A percentile compares a stretch with the other conserved stretches of the same genome.
phyloP scores from a whole-genome alignment of 2,888 invertebrate species.

The Cosmopolites sordidus region DNA sequence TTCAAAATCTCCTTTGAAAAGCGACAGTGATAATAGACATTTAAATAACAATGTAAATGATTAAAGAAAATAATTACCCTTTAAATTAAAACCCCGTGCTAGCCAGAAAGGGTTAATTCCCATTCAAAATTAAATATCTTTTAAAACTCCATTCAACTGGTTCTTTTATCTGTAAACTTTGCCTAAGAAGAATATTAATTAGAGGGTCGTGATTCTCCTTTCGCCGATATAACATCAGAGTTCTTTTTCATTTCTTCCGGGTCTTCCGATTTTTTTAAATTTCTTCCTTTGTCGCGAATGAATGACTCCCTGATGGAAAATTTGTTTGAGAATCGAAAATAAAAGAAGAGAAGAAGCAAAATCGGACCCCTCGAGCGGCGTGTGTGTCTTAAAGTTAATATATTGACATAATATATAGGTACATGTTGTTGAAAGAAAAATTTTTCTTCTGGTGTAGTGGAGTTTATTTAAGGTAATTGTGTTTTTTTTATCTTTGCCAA shows the following conservation, averaged over 20 bases:
- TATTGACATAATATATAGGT: slow-evolving; percentile 12
- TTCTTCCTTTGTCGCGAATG: not conserved
- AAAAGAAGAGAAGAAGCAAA: not conserved
- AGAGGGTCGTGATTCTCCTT: not conserved
- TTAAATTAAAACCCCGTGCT: slow-evolving; percentile 11
- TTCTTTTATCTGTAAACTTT: slow-evolving; percentile 13
- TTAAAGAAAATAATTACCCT: slow-evolving; percentile 19
- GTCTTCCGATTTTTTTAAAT: not conserved
- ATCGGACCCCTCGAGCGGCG: slow-evolving; percentile 1
- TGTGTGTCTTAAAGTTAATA: slow-evolving; percentile 10
- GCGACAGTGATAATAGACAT: slow-evolving; percentile 4
- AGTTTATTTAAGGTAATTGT: slow-evolving; percentile 10
- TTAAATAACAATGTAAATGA: slow-evolving; percentile 17
- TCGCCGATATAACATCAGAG: not conserved
- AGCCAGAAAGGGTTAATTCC: slow-evolving; percentile 15
- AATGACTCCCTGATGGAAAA: not conserved
- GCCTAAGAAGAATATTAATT: slow-evolving; percentile 10
- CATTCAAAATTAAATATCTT: slow-evolving; percentile 18
- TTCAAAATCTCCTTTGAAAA: not conserved
- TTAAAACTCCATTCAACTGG: slow-evolving; percentile 6
- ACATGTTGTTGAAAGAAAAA: slow-evolving; percentile 8
- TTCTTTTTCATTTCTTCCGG: slow-evolving; percentile 2
- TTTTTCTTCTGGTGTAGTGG: not conserved
- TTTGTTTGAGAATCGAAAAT: not conserved
- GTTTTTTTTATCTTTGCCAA: not conserved